Conservation (phyloP, 2,113 vertebrate genomes). For the Silurus meridionalis region DNA sequence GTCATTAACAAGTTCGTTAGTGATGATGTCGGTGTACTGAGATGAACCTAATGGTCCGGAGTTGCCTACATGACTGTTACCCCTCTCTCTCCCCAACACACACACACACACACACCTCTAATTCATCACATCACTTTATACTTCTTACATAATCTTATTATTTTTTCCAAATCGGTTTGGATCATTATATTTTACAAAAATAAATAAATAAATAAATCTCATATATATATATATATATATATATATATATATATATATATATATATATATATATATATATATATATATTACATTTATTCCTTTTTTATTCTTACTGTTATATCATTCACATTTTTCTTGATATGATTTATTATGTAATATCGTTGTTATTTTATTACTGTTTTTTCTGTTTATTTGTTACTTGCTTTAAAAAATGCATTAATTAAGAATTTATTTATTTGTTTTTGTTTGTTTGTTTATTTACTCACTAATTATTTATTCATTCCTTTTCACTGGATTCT, state of each 20-base stretch:
- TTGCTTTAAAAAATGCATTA: no score
- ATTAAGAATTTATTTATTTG: no score
- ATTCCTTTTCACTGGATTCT: background rate
- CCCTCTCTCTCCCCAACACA: background rate
- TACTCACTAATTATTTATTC: background rate
- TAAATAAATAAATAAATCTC: no score
- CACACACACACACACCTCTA: background rate
- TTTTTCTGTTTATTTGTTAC: no score
- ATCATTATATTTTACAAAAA: background rate
- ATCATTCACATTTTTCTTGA: background rate
- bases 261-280: no score
- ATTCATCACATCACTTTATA: background rate
- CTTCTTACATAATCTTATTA: background rate
- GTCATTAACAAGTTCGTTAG: constrained; percentile 27
- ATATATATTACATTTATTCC: background rate
- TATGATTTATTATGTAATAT: background rate
- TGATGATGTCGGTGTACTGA: background rate
- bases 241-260: no score
- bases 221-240: no score
- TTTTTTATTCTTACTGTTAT: background rate
- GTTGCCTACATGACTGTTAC: background rate
- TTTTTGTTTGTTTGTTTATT: background rate
- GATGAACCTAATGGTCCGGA: background rate
- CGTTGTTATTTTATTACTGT: no score
- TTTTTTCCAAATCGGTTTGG: background rate